These are phyloP conservation scores for Lutra lutra DNA, from an alignment of 2,797 vertebrate genomes.

Conservation along the genomic window DNA sequence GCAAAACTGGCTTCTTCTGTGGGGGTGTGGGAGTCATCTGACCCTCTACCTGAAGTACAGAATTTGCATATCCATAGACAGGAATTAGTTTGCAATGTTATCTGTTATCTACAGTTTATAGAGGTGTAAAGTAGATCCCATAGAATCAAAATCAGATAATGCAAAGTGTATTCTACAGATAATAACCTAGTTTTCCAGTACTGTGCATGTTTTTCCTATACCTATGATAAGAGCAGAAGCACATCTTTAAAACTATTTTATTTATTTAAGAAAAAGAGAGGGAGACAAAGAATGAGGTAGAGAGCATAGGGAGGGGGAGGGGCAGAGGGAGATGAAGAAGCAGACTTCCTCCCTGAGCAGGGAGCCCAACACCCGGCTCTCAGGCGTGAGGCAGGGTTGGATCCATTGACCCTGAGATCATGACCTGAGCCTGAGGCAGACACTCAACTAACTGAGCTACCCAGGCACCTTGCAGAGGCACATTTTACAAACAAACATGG, in stretches of 20 bases:
- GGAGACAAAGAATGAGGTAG: too few species aligned
- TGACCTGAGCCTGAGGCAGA: not conserved
- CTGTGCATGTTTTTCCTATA: not conserved
- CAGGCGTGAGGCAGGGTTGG: accelerated
- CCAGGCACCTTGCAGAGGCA: not conserved
- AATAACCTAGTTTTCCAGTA: not conserved
- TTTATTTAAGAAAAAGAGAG: not conserved
- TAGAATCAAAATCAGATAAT: not conserved
- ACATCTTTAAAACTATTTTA: not conserved
- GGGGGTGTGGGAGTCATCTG: not conserved
- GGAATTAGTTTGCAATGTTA: not conserved
- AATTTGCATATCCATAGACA: not conserved
- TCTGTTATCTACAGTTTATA: not conserved
- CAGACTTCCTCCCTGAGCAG: not conserved
- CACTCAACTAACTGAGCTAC: not conserved
- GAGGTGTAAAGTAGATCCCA: not conserved
- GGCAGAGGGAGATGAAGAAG: not conserved
- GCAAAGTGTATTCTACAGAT: not conserved
- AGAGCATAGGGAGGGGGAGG: not conserved
- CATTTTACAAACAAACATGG: not conserved
- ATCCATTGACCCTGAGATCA: not conserved
- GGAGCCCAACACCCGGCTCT: not conserved
- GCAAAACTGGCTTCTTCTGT: not conserved
- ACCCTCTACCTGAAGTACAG: not conserved
- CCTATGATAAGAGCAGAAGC: not conserved